Conservation (phyloP, 1,140 invertebrate species). For the Formica exsecta region DNA sequence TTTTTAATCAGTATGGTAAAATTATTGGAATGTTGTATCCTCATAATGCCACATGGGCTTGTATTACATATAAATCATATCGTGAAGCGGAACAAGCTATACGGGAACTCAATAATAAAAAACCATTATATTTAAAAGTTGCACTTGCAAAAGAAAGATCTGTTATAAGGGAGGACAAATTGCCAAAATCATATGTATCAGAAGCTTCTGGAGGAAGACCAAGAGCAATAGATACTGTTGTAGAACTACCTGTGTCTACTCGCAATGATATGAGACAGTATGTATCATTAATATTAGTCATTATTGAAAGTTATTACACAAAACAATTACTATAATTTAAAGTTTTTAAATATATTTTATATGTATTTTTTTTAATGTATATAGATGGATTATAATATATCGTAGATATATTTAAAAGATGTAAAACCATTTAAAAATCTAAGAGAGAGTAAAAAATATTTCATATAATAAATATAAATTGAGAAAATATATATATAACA, state of each 20-base stretch:
- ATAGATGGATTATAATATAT: neutral
- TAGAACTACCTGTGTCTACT: neutral
- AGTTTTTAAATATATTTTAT: neutral
- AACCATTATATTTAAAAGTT: constrained; percentile 76
- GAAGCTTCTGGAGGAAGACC: neutral
- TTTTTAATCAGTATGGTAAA: constrained; percentile 79
- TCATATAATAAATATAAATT: constrained; percentile 12
- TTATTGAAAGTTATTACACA: constrained; percentile 18
- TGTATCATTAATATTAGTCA: neutral
- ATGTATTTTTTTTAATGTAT: constrained; percentile 10
- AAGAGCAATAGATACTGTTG: neutral
- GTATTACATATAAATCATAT: constrained; percentile 75
- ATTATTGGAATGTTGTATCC: constrained; percentile 71
- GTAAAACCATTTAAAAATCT: neutral
- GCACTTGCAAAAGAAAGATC: constrained; percentile 68
- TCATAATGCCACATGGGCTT: constrained; percentile 73
- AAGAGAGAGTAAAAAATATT: constrained; percentile 33
- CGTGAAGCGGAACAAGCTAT: constrained; percentile 79
- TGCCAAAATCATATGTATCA: neutral
- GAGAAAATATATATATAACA: constrained; percentile 1
- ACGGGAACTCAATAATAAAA: constrained; percentile 67
- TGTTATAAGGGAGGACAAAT: neutral
- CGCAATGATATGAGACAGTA: constrained; percentile 15
- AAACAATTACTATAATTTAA: neutral
- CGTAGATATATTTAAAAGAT: neutral